Evolutionary conservation across 1,140 invertebrate genomes (phyloP).

Genomic region (Drosophila nigromelanica): DNA sequence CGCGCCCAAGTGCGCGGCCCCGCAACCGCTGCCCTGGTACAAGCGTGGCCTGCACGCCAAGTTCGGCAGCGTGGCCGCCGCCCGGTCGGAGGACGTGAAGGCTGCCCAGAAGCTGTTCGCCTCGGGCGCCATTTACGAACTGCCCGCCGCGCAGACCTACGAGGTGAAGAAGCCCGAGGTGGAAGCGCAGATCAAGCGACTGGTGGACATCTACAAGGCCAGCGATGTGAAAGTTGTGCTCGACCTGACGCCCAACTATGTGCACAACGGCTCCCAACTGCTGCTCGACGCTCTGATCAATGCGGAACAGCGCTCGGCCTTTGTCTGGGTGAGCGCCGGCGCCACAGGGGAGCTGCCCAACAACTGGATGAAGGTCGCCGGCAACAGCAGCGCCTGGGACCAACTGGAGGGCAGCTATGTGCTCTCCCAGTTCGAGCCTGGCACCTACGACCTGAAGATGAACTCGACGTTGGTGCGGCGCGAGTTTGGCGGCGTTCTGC

Average conservation of each 20-base stretch:
- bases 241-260: slow-evolving; percentile 85
- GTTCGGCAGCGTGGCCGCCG: slow-evolving; percentile 47
- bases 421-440: slow-evolving; percentile 85
- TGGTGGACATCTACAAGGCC: slow-evolving; percentile 62
- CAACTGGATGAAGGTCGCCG: slow-evolving; percentile 88
- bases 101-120: slow-evolving; percentile 56
- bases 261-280: slow-evolving; percentile 83
- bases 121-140: slow-evolving; percentile 75
- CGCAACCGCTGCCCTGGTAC: slow-evolving; percentile 88
- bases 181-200: slow-evolving; percentile 64
- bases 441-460: slow-evolving; percentile 88
- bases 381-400: slow-evolving; percentile 87
- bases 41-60: slow-evolving; percentile 75
- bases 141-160: slow-evolving; percentile 71
- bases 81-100: slow-evolving; percentile 39
- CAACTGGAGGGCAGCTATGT: slow-evolving; percentile 86
- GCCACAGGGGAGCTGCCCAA: slow-evolving; percentile 85
- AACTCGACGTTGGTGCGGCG: slow-evolving; percentile 85
- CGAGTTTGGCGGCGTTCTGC: slow-evolving; percentile 88
- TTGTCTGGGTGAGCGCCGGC: slow-evolving; percentile 65
- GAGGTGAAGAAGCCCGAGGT: slow-evolving; percentile 57
- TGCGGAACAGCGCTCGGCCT: slow-evolving; percentile 73
- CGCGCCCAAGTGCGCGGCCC: slow-evolving; percentile 92
- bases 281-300: slow-evolving; percentile 62
- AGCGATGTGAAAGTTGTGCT: slow-evolving; percentile 80